A percentile compares a stretch with the other conserved stretches of the same genome.
These are phyloP conservation scores for Suncus etruscus DNA, from an alignment of 2,113 vertebrate genomes.

Conservation along the genomic window DNA sequence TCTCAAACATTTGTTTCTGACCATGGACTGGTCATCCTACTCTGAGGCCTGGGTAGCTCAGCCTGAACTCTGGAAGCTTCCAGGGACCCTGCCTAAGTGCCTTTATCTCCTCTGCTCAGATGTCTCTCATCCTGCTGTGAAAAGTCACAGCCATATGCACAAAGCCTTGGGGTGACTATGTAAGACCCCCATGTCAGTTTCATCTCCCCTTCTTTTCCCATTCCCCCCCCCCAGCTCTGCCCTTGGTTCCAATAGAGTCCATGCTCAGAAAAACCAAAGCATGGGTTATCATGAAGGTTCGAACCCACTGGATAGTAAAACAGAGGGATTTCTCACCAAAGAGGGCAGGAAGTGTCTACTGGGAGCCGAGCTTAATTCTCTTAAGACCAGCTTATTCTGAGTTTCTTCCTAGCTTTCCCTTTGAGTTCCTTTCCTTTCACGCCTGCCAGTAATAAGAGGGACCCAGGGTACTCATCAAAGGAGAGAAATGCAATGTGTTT, in stretches of 20 bases:
- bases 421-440: no score
- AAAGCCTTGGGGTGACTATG: background rate
- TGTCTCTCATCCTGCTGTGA: no score
- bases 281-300: background rate
- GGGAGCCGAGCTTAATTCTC: no score
- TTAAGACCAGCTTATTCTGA: no score
- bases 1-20: background rate
- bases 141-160: no score
- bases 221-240: background rate
- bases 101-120: background rate
- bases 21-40: background rate
- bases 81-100: background rate
- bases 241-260: background rate
- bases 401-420: no score
- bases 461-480: no score
- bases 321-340: background rate
- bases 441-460: no score
- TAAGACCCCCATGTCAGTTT: background rate
- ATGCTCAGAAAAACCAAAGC: constrained; percentile 24
- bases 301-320: background rate
- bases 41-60: background rate
- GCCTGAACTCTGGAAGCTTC: background rate
- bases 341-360: no score
- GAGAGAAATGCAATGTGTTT: no score
- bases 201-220: background rate